Percentiles rank a stretch among this genome's conserved stretches.
Conservation (phyloP, 2,888 invertebrate genomes). For the Scelioninae gen. 1 region DNA sequence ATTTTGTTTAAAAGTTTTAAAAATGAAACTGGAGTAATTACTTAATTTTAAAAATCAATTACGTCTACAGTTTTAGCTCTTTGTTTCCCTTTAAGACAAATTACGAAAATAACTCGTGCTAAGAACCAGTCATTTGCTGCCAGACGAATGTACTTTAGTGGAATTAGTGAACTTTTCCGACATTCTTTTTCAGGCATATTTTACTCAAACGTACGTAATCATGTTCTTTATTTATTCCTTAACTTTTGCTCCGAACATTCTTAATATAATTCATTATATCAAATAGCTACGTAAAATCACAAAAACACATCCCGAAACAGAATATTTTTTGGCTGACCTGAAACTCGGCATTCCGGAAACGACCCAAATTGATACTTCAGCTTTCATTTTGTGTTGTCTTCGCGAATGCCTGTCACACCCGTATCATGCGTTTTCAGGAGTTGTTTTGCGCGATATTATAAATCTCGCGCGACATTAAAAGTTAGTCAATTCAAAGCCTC, state of each 20-base stretch:
- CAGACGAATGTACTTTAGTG: slow-evolving; percentile 4
- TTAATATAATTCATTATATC: slow-evolving; percentile 7
- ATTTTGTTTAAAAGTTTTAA: no score
- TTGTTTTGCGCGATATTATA: slow-evolving; percentile 36
- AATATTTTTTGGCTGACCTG: slow-evolving; percentile 37
- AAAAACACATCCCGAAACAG: slow-evolving; percentile 17
- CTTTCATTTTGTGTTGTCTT: slow-evolving; percentile 32
- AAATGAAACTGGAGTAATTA: not conserved
- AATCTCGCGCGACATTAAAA: slow-evolving; percentile 42
- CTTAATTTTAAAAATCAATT: slow-evolving; percentile 10
- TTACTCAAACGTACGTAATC: not conserved
- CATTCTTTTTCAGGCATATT: slow-evolving; percentile 10
- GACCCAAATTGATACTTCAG: slow-evolving; percentile 48
- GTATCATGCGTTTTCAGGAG: slow-evolving; percentile 29
- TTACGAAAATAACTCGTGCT: slow-evolving; percentile 23
- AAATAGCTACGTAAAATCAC: not conserved
- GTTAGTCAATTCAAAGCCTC: slow-evolving; percentile 30
- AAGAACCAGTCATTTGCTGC: slow-evolving; percentile 9
- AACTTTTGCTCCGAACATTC: not conserved
- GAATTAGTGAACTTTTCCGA: slow-evolving; percentile 12
- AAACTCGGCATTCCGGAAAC: slow-evolving; percentile 32
- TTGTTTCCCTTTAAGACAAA: slow-evolving; percentile 9
- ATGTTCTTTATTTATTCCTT: not conserved
- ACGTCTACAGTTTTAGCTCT: not conserved
- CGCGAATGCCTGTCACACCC: slow-evolving; percentile 28